Base-by-base conservation (phyloP, 1,140 invertebrate genomes). In the Brachionus calyciflorus region DNA sequence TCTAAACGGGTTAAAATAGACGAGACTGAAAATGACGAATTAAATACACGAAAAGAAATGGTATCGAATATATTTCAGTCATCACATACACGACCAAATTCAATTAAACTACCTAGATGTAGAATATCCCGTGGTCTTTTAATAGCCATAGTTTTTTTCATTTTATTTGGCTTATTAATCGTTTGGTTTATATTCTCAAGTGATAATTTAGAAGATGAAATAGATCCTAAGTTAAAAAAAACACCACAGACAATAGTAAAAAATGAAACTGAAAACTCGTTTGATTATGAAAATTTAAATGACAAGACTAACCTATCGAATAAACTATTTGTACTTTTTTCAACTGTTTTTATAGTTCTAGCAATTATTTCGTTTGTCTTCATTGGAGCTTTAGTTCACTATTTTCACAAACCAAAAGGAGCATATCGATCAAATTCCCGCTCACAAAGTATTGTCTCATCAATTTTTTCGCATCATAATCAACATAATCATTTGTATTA, bases 131-230 rank as follows among this genome's bases (percentile, higher is more conserved):
- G 69, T 1, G 69, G 69, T 40, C 69, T 73, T 24, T 2, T 73
- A 3, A 37, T 49, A 30, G 51, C 69, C 24, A 55, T 49, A n/a
- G 46, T 73, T n/a, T 46, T 73, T 33, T 73, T 73, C 26, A 6
- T 73, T 51, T 4, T 73, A 4, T 55, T 73, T 41, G 24, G 10
- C 24, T 9, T 55, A 10, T 12, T 73, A 3, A 73, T 73, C 1
- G 40, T 73, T 21, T 73, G 69, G 69, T 73, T 73, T 21, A 49
- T 73, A n/a, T 73, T 73, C 7, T 73, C 69, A 14, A 51, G 48
- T 24, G 69, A 73, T 49, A 28, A 21, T 40, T n/a, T 73, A 17
- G 69, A 73, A 5, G 69, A 73, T n/a, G 19, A 49, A 3, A 28
- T 2, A 1, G 46, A 51, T n/a, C 9, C 17, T 37, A 37, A 9